phyloP scores from a whole-genome alignment of 2,888 invertebrate genomes.

The Odontocolon sp. region DNA sequence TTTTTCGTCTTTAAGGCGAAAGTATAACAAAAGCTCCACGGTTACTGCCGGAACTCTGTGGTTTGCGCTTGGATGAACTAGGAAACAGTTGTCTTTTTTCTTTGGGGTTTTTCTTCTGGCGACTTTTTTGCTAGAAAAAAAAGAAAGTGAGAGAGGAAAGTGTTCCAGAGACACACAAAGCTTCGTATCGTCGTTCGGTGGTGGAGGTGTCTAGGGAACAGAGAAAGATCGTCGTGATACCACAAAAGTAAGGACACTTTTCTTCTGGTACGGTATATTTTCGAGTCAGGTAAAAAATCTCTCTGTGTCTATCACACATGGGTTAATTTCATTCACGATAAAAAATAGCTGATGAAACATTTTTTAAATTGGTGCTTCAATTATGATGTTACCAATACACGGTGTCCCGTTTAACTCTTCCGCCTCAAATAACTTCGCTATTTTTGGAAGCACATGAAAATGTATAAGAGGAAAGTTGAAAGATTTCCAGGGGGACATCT shows the following conservation, averaged over 20 bases:
- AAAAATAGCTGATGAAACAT: slow-evolving; percentile 45
- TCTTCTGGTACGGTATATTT: slow-evolving; percentile 26
- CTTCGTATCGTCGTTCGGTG: slow-evolving; percentile 54
- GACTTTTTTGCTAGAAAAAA: slow-evolving; percentile 38
- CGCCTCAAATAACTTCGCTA: too few species aligned
- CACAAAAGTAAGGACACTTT: slow-evolving; percentile 59
- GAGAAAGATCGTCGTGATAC: slow-evolving; percentile 50
- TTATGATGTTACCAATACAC: too few species aligned
- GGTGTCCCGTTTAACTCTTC: too few species aligned
- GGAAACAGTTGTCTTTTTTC: slow-evolving; percentile 42
- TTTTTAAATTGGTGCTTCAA: slow-evolving; percentile 1
- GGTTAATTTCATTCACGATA: slow-evolving; percentile 30
- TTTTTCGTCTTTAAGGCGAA: background rate
- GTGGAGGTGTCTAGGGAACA: slow-evolving; percentile 30
- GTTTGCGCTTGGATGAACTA: slow-evolving; percentile 50
- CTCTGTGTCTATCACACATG: slow-evolving; percentile 44
- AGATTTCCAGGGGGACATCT: too few species aligned
- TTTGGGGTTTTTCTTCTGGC: slow-evolving; percentile 36
- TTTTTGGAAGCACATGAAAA: too few species aligned
- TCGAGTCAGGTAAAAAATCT: slow-evolving; percentile 42
- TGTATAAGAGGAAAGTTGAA: too few species aligned
- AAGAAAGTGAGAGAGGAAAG: slow-evolving; percentile 62
- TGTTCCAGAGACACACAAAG: slow-evolving; percentile 54
- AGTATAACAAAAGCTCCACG: slow-evolving; percentile 42
- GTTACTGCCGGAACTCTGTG: slow-evolving; percentile 39